These are phyloP conservation scores for Cynopterus brachyotis DNA, from an alignment of 2,113 vertebrate species.

Conservation along the genomic window DNA sequence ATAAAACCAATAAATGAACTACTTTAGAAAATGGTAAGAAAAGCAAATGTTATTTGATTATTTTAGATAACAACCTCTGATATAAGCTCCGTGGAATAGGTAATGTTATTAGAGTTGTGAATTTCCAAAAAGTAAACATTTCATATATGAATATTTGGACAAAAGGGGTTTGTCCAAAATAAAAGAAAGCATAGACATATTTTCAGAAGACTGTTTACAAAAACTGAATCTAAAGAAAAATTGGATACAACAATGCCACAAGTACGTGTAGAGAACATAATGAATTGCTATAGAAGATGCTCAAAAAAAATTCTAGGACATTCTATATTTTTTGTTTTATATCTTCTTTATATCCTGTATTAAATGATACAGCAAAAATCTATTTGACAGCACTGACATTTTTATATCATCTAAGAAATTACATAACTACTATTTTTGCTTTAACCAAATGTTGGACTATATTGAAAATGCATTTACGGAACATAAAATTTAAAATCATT, in stretches of 20 bases:
- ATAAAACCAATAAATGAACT: neutral
- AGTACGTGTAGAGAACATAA: neutral
- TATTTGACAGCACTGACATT: slow-evolving; percentile 22
- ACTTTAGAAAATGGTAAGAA: slow-evolving; percentile 11
- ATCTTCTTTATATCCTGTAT: neutral
- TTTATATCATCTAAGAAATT: slow-evolving; percentile 55
- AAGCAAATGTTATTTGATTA: neutral
- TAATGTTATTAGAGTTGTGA: neutral
- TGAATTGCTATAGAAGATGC: neutral
- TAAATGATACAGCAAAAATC: slow-evolving; percentile 19
- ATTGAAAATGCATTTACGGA: slow-evolving; percentile 33
- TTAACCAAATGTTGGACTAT: slow-evolving; percentile 39
- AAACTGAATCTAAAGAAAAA: neutral
- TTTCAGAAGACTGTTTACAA: neutral
- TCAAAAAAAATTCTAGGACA: neutral
- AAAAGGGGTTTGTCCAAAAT: neutral
- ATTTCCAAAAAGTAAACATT: neutral
- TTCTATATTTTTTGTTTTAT: slow-evolving; percentile 11
- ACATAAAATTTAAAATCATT: slow-evolving; percentile 62
- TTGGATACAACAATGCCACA: neutral
- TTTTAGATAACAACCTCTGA: neutral
- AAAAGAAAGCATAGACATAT: neutral
- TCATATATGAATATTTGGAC: neutral
- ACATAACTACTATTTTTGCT: neutral
- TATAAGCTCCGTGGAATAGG: neutral